Base-by-base conservation (phyloP, 2,113 vertebrate species). In the Calcarius ornatus region DNA sequence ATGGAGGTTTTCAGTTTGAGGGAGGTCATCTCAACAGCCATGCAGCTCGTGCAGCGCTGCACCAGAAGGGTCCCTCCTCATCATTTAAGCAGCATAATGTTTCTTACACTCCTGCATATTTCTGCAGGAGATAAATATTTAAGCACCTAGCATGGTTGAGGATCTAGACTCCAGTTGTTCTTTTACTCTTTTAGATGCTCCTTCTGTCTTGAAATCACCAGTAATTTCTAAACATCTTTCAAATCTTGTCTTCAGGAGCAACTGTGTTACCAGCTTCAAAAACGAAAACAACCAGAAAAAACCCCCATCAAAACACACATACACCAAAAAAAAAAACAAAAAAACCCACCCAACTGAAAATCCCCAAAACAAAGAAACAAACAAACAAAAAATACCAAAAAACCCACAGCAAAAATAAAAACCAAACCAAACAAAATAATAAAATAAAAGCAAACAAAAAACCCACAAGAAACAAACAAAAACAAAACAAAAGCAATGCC, bases 51-150 rank as follows among this genome's bases (percentile, higher is more conserved):
- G 38, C 14, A 43, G 25, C 8, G 45, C 69, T 65, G 73, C 38
- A 42, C 50, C 61, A 61, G 31, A 88, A 53, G 37, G n/a, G n/a
- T 65, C 59, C 19, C 25, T 64, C 68, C 53, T 88, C 65, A 53
- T 15, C 56, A 61, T 18, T 65, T 60, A n/a, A 51, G 86, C 21
- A 61, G 9, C 1, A 3, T 12, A 13, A 37, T 21, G 31, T 73
- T 81, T 90, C 61, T 70, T 66, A 57, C 14, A 40, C 23, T 78
- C 43, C 47, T 3, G 4, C 45, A 61, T 27, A 50, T 85, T 85
- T 88, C 82, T 79, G 51, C 56, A 59, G 35, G 40, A 92, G 18
- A 92, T 50, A 86, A 96, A 89, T 60, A 69, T 48, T 79, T 42
- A 53, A 79, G 42, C 6, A 2, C 3, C 24, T 35, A 72, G 24